Evolutionary conservation across 2,888 invertebrate genomes (phyloP), one percentile per base, ranked within the genome.

Genomic region (Callimorpha dominula): DNA sequence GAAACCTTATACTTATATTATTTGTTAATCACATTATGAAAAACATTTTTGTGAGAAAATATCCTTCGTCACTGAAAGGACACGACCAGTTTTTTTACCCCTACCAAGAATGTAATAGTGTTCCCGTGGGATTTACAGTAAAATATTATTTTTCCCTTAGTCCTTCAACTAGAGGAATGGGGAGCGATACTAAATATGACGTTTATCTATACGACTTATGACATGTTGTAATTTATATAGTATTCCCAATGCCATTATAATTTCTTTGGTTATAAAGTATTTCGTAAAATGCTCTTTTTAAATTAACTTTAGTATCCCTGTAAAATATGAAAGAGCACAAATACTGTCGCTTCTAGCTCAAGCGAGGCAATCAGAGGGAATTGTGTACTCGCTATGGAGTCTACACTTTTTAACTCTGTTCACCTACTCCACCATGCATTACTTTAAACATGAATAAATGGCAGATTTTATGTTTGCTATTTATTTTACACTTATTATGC

Each of bases 251-350:
- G 14, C 7, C 6, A 17, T 17, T 15, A 52, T 17, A 52, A 17
- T n/a, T 5, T 17, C 0, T 9, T 54, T 54, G 54, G n/a, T 54
- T n/a, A 9, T n/a, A 7, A n/a, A 8, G 43, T 6, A 46, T 43
- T 43, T 43, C 43, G 8, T 46, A 46, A 20, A 46, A 62, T 31
- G 62, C 11, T 20, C 46, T 65, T 46, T n/a, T n/a, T n/a, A 17
- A n/a, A 46, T 3, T 40, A 14, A 31, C 14, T 4, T 46, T 62
- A 40, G 60, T n/a, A 57, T 60, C n/a, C 62, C 62, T 67, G 20
- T 43, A 67, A 67, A 67, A 62, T 71, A 67, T 71, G 43, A 71
- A 71, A 71, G 71, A 63, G 71, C 49, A 17, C 20, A 67, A 63
- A 72, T 52, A 20, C 66, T 14, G 20, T 20, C 7, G 46, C 49